Evolutionary conservation across 1,140 invertebrate genomes (phyloP).

Genomic region (Stegodyphus mimosarum): DNA sequence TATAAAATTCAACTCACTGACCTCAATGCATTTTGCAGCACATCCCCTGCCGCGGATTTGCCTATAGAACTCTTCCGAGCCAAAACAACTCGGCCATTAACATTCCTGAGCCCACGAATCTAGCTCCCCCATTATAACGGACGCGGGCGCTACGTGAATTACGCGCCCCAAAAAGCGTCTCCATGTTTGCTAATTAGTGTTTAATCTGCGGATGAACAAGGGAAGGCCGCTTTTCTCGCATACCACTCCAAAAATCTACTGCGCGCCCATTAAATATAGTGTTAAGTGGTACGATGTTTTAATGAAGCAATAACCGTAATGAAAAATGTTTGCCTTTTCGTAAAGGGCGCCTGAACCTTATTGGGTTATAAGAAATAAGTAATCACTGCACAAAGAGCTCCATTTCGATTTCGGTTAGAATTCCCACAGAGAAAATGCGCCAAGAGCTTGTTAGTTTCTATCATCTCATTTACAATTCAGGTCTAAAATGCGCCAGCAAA

Average conservation of each 20-base stretch:
- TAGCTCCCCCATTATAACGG: not conserved
- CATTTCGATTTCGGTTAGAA: too few species aligned
- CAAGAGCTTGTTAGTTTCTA: too few species aligned
- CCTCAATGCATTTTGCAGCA: constrained; percentile 11
- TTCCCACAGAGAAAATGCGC: too few species aligned
- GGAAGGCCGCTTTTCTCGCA: not conserved
- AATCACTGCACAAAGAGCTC: too few species aligned
- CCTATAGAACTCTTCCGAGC: not conserved
- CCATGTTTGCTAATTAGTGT: constrained; percentile 46
- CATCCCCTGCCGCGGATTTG: not conserved
- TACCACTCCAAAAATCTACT: constrained; percentile 41
- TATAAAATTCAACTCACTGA: too few species aligned
- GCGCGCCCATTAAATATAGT: constrained; percentile 45
- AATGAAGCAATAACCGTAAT: constrained; percentile 56
- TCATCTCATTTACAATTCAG: too few species aligned
- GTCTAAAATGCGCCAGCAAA: too few species aligned
- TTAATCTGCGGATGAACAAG: constrained; percentile 54
- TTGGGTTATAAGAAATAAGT: too few species aligned
- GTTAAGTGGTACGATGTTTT: constrained; percentile 31
- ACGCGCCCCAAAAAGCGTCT: constrained; percentile 19
- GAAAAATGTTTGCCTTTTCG: constrained; percentile 23
- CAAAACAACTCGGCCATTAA: constrained; percentile 21
- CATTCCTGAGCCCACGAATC: constrained; percentile 33
- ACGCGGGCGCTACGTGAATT: constrained; percentile 19
- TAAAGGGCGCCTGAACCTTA: too few species aligned